A percentile compares a stretch with the other conserved stretches of the same genome.
phyloP scores from a whole-genome alignment of 2,113 vertebrate genomes.

The Centropristis striata region DNA sequence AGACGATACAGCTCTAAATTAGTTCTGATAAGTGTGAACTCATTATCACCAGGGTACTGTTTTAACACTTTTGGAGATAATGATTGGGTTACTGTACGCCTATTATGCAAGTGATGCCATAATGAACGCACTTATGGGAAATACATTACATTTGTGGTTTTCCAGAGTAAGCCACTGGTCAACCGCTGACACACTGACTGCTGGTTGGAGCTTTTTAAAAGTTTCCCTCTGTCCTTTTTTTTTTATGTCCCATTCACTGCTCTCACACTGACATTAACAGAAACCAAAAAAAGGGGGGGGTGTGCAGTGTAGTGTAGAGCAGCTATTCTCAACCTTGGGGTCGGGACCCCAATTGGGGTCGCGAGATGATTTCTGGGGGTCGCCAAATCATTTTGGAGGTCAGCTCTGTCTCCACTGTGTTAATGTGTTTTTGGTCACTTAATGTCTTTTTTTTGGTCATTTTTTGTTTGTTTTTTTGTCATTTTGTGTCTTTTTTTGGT shows the following conservation, averaged over 20 bases:
- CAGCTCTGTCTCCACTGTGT: too few relatives aligned
- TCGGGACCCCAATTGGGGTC: too few relatives aligned
- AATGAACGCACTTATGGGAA: conserved; percentile 33
- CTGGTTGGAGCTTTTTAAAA: conserved; percentile 13
- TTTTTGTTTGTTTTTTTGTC: too few relatives aligned
- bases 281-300: not conserved
- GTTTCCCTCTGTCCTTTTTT: not conserved
- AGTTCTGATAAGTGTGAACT: not conserved
- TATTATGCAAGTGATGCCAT: not conserved
- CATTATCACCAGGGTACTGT: not conserved
- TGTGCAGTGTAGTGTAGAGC: not conserved
- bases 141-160: conserved; percentile 58
- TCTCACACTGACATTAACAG: conserved; percentile 24
- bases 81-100: not conserved
- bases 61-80: not conserved
- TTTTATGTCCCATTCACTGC: conserved; percentile 2
- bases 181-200: conserved; percentile 53
- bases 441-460: too few relatives aligned
- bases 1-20: not conserved
- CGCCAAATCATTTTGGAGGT: too few relatives aligned
- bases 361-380: too few relatives aligned
- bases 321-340: too few relatives aligned
- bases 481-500: too few relatives aligned
- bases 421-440: too few relatives aligned
- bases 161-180: conserved; percentile 44